These are phyloP conservation scores for Actias luna DNA, from an alignment of 2,888 invertebrate genomes.

Conservation along the genomic window DNA sequence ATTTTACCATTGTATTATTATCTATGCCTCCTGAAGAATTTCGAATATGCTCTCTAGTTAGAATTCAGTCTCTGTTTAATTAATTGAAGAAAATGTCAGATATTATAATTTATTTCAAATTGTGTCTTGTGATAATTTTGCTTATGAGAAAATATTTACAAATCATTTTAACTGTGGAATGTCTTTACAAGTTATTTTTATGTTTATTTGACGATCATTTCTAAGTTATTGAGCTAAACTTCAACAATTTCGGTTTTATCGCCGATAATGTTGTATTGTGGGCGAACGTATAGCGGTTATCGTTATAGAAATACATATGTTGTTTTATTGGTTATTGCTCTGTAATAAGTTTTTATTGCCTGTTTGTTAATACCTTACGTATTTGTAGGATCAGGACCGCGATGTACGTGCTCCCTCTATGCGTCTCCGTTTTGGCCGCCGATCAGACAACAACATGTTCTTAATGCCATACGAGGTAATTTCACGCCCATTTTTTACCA, in stretches of 20 bases:
- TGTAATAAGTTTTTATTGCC: conserved; percentile 16
- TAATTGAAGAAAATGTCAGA: neutral
- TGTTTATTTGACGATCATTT: conserved; percentile 15
- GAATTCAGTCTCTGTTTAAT: neutral
- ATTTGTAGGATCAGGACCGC: conserved; percentile 78
- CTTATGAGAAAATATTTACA: conserved; percentile 31
- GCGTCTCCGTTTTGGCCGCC: conserved; percentile 88
- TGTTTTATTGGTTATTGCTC: conserved; percentile 21
- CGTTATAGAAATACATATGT: conserved; percentile 14
- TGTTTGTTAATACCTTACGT: conserved; percentile 19
- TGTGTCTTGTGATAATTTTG: conserved; percentile 12
- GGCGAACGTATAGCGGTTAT: neutral
- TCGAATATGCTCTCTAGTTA: neutral
- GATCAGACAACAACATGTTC: conserved; percentile 86
- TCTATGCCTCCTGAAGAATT: too few relatives aligned
- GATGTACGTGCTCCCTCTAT: conserved; percentile 88
- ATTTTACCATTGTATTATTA: neutral
- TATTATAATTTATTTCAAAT: neutral
- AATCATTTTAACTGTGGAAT: conserved; percentile 9
- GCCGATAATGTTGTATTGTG: conserved; percentile 14
- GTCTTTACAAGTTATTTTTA: conserved; percentile 4
- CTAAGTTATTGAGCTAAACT: conserved; percentile 15
- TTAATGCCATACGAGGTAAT: conserved; percentile 72
- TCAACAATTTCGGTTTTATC: conserved; percentile 18
- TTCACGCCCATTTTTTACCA: too few relatives aligned